Percentiles rank a stretch among this genome's conserved stretches.
Evolutionary conservation across 2,888 invertebrate genomes (phyloP).

Genomic region (Deilephila porcellus): DNA sequence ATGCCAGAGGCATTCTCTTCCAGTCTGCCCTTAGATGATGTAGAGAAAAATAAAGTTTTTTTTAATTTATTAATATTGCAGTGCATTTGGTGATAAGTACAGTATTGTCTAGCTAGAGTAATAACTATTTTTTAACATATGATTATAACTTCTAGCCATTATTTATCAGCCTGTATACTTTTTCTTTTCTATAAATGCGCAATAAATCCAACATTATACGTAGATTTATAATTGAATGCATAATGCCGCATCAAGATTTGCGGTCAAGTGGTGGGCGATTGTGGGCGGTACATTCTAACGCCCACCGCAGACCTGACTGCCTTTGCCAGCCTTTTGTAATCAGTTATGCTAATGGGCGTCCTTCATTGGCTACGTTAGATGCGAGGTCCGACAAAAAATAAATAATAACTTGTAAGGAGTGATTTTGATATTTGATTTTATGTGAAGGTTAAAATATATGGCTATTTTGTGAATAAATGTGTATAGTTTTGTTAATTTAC

Average conservation of each 20-base stretch:
- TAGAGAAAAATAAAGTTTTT: too few species aligned
- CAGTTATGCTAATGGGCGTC: slow-evolving; percentile 29
- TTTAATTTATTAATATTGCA: too few species aligned
- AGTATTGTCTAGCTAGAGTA: too few species aligned
- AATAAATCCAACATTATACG: neutral
- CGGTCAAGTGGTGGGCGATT: slow-evolving; percentile 46
- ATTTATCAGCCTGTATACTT: too few species aligned
- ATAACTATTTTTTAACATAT: too few species aligned
- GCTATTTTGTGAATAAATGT: too few species aligned
- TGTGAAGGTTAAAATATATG: neutral
- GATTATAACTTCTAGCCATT: too few species aligned
- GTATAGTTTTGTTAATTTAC: neutral
- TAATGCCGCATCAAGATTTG: slow-evolving; percentile 33
- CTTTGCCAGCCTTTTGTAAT: slow-evolving; percentile 25
- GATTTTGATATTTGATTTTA: neutral
- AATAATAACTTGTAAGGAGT: neutral
- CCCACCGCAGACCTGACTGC: slow-evolving; percentile 29
- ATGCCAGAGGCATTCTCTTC: too few species aligned
- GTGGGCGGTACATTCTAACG: slow-evolving; percentile 34
- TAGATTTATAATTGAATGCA: slow-evolving; percentile 4
- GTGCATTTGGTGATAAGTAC: too few species aligned
- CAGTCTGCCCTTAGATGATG: too few species aligned
- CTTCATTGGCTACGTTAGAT: slow-evolving; percentile 21
- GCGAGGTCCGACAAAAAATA: neutral
- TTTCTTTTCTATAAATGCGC: neutral